These are phyloP conservation scores for Bovichtus diacanthus DNA, from an alignment of 2,797 vertebrate genomes.

Conservation along the genomic window DNA sequence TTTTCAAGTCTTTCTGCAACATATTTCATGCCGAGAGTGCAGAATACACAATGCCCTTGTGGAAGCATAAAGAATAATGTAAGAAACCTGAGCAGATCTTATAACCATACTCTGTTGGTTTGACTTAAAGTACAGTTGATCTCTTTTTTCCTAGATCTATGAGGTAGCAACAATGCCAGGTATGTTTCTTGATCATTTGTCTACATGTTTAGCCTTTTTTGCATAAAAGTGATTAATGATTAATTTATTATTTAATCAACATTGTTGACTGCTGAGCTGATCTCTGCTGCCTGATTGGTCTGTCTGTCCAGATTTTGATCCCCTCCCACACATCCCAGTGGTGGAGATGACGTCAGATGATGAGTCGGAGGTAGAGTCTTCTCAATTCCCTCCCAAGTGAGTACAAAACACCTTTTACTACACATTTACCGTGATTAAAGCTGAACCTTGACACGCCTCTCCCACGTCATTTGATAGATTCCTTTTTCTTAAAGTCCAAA, in stretches of 20 bases:
- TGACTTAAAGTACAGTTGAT: not conserved
- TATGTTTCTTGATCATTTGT: slow-evolving; percentile 39
- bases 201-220: not conserved
- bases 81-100: not conserved
- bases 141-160: slow-evolving; percentile 68
- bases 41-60: too few species aligned
- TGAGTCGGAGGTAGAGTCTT: slow-evolving; percentile 53
- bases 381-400: slow-evolving; percentile 76
- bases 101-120: not conserved
- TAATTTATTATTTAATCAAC: not conserved
- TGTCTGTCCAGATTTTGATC: slow-evolving; percentile 76
- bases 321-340: slow-evolving; percentile 83
- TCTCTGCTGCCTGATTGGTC: not conserved
- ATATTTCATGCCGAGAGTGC: too few species aligned
- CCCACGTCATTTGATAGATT: not conserved
- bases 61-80: not conserved
- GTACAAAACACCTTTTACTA: slow-evolving; percentile 1
- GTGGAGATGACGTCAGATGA: slow-evolving; percentile 85
- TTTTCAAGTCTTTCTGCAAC: too few species aligned
- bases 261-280: not conserved
- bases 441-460: not conserved
- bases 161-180: slow-evolving; percentile 77
- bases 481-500: not conserved
- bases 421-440: not conserved
- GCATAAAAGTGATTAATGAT: not conserved